Evolutionary conservation across 2,113 vertebrate genomes (phyloP).

Genomic region (Datnioides undecimradiatus): DNA sequence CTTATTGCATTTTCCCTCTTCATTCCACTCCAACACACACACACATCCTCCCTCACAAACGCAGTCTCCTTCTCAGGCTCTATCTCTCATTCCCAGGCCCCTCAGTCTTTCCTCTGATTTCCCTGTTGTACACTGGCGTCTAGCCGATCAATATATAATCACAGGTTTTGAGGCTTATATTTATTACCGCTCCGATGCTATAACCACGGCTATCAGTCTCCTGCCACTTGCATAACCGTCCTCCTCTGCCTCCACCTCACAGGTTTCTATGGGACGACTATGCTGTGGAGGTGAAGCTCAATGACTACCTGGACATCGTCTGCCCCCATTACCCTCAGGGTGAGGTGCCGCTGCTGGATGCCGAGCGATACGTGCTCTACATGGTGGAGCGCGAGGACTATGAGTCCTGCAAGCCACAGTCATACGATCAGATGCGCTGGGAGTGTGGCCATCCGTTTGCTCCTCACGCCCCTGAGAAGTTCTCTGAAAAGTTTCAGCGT

Average conservation of each 20-base stretch:
- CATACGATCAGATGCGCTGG: slow-evolving; percentile 94
- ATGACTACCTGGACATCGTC: slow-evolving; percentile 96
- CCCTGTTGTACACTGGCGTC: slow-evolving; percentile 63
- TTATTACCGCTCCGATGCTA: slow-evolving; percentile 48
- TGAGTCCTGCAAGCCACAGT: slow-evolving; percentile 86
- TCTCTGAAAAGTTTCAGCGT: slow-evolving; percentile 95
- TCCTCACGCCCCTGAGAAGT: slow-evolving; percentile 90
- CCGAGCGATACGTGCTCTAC: slow-evolving; percentile 93
- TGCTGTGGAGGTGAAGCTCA: slow-evolving; percentile 87
- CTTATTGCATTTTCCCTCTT: slow-evolving; percentile 48
- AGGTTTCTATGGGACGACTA: slow-evolving; percentile 89
- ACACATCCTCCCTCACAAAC: slow-evolving; percentile 28
- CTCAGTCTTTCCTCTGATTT: slow-evolving; percentile 68
- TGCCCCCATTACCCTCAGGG: slow-evolving; percentile 93
- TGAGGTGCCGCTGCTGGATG: slow-evolving; percentile 77
- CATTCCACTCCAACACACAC: slow-evolving; percentile 51
- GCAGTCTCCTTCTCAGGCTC: neutral
- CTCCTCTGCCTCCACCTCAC: neutral
- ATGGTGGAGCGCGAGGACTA: slow-evolving; percentile 92
- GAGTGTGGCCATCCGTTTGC: slow-evolving; percentile 91
- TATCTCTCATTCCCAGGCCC: slow-evolving; percentile 24
- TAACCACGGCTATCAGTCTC: slow-evolving; percentile 56
- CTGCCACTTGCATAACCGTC: slow-evolving; percentile 46
- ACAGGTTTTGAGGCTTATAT: slow-evolving; percentile 70
- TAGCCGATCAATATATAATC: slow-evolving; percentile 78